These are phyloP conservation scores for Erinaceus europaeus DNA, from an alignment of 2,113 vertebrate species.

Conservation along the genomic window DNA sequence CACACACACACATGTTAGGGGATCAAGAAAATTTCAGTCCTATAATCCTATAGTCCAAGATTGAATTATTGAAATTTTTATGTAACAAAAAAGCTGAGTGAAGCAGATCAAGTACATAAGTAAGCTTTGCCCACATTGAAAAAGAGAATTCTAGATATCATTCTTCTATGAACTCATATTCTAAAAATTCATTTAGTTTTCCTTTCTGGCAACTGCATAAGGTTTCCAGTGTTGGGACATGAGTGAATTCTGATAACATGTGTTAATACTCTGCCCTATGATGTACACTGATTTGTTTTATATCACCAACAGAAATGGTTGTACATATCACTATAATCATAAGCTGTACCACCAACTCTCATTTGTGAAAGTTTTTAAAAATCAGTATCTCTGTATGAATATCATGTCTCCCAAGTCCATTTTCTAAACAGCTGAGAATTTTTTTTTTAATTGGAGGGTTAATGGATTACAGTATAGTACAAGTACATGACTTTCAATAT, in stretches of 20 bases:
- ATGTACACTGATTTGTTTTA: neutral
- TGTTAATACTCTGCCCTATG: neutral
- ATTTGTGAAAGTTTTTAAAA: constrained; percentile 34
- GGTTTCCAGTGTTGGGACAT: neutral
- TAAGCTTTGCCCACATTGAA: constrained; percentile 40
- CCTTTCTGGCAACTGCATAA: neutral
- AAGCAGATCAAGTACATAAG: constrained; percentile 9
- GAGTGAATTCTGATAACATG: neutral
- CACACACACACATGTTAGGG: too few species aligned
- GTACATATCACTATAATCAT: neutral
- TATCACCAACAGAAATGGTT: neutral
- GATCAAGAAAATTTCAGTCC: neutral
- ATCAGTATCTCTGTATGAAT: neutral
- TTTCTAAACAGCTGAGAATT: constrained; percentile 31
- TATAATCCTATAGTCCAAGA: neutral
- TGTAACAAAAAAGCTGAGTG: neutral
- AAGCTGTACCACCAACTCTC: neutral
- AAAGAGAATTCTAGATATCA: constrained; percentile 38
- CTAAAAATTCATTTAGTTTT: constrained; percentile 36
- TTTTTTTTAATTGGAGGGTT: too few species aligned
- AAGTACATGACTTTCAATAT: too few species aligned
- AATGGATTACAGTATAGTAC: too few species aligned
- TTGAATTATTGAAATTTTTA: constrained; percentile 18
- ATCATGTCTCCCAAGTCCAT: neutral
- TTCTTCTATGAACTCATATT: neutral